These are phyloP conservation scores for Phylloscopus trochilus DNA, from an alignment of 2,113 vertebrate species.

Conservation along the genomic window DNA sequence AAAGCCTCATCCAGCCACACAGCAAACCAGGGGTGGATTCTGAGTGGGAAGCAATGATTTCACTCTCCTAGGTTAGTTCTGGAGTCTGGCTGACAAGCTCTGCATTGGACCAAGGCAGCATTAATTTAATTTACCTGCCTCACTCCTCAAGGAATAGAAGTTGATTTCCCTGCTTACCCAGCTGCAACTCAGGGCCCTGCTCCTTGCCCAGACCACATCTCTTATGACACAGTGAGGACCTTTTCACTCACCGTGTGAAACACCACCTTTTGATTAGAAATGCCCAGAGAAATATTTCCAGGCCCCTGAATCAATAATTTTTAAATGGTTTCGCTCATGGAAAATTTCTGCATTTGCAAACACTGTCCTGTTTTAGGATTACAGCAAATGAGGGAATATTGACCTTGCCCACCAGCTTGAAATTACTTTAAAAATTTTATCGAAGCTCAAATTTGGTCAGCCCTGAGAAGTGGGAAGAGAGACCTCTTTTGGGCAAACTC, in stretches of 20 bases:
- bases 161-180: background rate
- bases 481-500: constrained; percentile 46
- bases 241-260: background rate
- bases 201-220: background rate
- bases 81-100: background rate
- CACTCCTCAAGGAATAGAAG: background rate
- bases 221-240: background rate
- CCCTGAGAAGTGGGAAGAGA: constrained; percentile 25
- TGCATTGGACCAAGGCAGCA: background rate
- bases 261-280: background rate
- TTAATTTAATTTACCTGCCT: background rate
- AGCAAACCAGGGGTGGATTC: background rate
- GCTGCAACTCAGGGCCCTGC: background rate
- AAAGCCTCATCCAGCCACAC: background rate
- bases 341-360: background rate
- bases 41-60: background rate
- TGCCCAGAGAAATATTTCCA: background rate
- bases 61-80: background rate
- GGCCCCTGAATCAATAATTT: background rate
- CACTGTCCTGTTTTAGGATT: background rate
- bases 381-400: background rate
- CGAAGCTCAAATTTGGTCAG: background rate
- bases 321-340: background rate
- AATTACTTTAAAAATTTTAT: background rate
- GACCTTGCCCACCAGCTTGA: background rate